phyloP scores from a whole-genome alignment of 2,888 invertebrate genomes.

The Cryptus viduatorius region DNA sequence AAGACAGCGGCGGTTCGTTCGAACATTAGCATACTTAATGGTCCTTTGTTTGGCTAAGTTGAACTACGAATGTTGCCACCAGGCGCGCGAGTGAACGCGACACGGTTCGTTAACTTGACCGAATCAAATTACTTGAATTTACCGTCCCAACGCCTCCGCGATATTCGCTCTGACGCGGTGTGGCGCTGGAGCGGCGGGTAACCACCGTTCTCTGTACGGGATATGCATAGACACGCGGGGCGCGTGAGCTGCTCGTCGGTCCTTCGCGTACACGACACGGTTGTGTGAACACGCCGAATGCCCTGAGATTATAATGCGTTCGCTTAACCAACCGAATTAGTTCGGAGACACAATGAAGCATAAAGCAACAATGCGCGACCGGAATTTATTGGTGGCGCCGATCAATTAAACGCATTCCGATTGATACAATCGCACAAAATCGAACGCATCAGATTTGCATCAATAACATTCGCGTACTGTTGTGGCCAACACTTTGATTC shows the following conservation, averaged over 20 bases:
- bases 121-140: slow-evolving; percentile 83
- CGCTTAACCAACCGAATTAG: slow-evolving; percentile 35
- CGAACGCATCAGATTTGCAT: too few species aligned
- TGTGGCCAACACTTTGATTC: too few species aligned
- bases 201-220: neutral
- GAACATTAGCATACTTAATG: slow-evolving; percentile 82
- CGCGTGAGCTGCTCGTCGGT: neutral
- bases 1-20: slow-evolving; percentile 48
- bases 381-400: slow-evolving; percentile 22
- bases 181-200: neutral
- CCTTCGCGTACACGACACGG: neutral
- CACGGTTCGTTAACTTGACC: slow-evolving; percentile 83
- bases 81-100: slow-evolving; percentile 70
- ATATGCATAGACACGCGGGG: neutral
- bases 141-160: slow-evolving; percentile 81
- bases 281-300: slow-evolving; percentile 13
- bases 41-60: slow-evolving; percentile 83
- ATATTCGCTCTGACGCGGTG: slow-evolving; percentile 70
- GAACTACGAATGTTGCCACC: slow-evolving; percentile 79
- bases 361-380: neutral
- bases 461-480: too few species aligned
- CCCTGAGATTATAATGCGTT: slow-evolving; percentile 42
- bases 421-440: too few species aligned
- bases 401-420: slow-evolving; percentile 39
- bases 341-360: slow-evolving; percentile 15